Evolutionary conservation across 2,113 vertebrate genomes (phyloP).

Genomic region (Semnopithecus entellus): DNA sequence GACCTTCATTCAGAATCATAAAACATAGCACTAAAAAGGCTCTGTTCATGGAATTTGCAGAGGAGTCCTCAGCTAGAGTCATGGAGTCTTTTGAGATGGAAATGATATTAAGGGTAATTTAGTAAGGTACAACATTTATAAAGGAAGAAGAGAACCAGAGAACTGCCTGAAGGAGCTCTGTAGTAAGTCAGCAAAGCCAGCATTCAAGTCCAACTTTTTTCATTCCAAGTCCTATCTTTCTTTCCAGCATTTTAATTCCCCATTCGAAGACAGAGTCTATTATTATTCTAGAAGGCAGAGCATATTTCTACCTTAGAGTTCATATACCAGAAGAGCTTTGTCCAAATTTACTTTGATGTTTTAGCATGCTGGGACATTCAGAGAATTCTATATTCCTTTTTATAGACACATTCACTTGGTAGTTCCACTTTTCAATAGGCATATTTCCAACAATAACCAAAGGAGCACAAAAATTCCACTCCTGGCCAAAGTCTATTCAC

Average conservation of each 20-base stretch:
- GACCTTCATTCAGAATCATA: slow-evolving; percentile 29
- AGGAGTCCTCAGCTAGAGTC: not conserved
- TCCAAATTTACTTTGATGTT: not conserved
- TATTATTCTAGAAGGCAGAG: not conserved
- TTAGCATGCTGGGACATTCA: not conserved
- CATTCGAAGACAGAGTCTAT: not conserved
- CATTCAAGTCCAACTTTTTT: not conserved
- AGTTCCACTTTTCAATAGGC: not conserved
- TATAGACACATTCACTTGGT: not conserved
- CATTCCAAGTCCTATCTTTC: not conserved
- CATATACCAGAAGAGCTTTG: not conserved
- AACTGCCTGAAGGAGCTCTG: not conserved
- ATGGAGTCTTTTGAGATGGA: not conserved
- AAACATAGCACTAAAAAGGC: not conserved
- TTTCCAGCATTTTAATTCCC: not conserved
- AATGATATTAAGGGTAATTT: slow-evolving; percentile 20
- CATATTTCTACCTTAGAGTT: not conserved
- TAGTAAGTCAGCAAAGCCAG: not conserved
- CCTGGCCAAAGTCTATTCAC: not conserved
- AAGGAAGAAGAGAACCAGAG: not conserved
- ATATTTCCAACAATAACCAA: not conserved
- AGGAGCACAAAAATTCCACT: not conserved
- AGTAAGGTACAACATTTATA: not conserved
- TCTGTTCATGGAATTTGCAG: not conserved
- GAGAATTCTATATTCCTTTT: not conserved